Percentiles rank a stretch among this genome's conserved stretches.
These are phyloP conservation scores for Meliscaeva auricollis DNA, from an alignment of 2,888 invertebrate genomes.

Conservation along the genomic window DNA sequence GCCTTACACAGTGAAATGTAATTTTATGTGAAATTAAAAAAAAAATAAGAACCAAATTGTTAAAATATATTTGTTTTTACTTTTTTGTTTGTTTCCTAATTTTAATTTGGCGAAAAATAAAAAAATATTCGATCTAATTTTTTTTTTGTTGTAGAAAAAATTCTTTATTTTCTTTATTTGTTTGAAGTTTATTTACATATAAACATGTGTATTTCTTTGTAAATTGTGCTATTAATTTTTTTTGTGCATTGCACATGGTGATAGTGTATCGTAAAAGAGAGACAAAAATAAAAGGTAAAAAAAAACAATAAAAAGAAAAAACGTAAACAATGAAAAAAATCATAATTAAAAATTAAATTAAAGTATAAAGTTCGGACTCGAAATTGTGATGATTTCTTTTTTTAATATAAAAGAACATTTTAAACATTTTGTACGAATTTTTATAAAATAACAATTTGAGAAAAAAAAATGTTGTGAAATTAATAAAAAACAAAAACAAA, in stretches of 20 bases:
- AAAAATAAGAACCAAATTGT: conserved; percentile 47
- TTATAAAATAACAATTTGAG: conserved; percentile 44
- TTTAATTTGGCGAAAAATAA: conserved; percentile 53
- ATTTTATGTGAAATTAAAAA: conserved; percentile 43
- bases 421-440: conserved; percentile 72
- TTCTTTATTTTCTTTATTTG: conserved; percentile 65
- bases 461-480: conserved; percentile 57
- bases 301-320: conserved; percentile 23
- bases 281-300: conserved; percentile 36
- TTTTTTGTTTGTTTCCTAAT: conserved; percentile 46
- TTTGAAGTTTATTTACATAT: conserved; percentile 53
- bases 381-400: conserved; percentile 76
- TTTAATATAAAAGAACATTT: conserved; percentile 58
- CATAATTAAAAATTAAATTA: no score
- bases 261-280: conserved; percentile 60
- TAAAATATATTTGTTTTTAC: conserved; percentile 52
- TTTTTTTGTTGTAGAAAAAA: conserved; percentile 72
- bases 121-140: conserved; percentile 43
- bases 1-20: conserved; percentile 45
- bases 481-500: conserved; percentile 13
- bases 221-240: conserved; percentile 57
- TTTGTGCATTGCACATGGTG: conserved; percentile 66
- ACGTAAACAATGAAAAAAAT: no score
- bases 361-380: conserved; percentile 63
- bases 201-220: conserved; percentile 40